A percentile compares a stretch with the other conserved stretches of the same genome.
These are phyloP conservation scores for Pocillopora meandrina DNA, from an alignment of 92 coral and sea anemone genomes.

Conservation along the genomic window DNA sequence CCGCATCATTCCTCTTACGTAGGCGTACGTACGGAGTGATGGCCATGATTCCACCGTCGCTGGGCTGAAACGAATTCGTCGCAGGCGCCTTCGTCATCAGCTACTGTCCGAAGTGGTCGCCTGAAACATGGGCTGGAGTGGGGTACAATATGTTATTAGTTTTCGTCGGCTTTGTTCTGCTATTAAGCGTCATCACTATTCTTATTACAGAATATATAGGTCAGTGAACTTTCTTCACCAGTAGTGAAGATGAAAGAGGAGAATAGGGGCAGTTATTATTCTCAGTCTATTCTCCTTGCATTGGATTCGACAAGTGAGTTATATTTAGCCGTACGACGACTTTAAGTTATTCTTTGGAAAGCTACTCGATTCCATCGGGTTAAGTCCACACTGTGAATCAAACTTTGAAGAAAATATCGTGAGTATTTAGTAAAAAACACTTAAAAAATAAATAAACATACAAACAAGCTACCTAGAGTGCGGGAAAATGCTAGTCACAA, in stretches of 20 bases:
- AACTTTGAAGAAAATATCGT: too few species aligned
- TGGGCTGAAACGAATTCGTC: constrained; percentile 67
- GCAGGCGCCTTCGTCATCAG: constrained; percentile 60
- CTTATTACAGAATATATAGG: constrained; percentile 51
- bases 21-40: constrained; percentile 49
- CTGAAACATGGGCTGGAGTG: constrained; percentile 36
- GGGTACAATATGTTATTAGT: constrained; percentile 54
- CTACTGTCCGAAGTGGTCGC: constrained; percentile 68
- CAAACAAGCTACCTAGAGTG: too few species aligned
- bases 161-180: constrained; percentile 55
- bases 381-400: too few species aligned
- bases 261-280: neutral
- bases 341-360: too few species aligned
- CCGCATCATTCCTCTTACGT: constrained; percentile 36
- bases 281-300: too few species aligned
- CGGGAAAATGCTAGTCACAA: too few species aligned
- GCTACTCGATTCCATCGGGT: too few species aligned
- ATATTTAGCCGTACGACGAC: too few species aligned
- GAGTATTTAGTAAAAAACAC: too few species aligned
- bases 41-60: constrained; percentile 51
- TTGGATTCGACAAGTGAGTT: too few species aligned
- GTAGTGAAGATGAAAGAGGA: too few species aligned
- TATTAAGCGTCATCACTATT: constrained; percentile 28
- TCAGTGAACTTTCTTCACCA: neutral
- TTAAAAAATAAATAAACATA: too few species aligned